Conservation (phyloP, 35 echinoderm and acorn worm genomes). For the Eucidaris tribuloides region DNA sequence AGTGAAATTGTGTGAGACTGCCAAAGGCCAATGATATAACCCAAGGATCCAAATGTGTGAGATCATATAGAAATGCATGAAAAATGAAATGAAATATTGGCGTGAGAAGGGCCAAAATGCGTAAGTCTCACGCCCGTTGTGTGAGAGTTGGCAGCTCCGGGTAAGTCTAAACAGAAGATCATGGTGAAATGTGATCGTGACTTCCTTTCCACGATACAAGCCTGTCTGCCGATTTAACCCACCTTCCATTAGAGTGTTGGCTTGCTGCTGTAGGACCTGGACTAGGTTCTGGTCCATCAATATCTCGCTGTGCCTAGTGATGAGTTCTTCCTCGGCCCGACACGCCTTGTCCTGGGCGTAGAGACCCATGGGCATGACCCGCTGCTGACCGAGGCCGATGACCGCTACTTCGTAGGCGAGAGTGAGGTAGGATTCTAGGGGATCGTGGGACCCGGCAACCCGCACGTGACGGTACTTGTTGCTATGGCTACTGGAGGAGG, state of each 20-base stretch:
- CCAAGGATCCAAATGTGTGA: too few relatives aligned
- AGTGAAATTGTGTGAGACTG: too few relatives aligned
- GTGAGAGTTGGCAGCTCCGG: too few relatives aligned
- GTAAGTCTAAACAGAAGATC: too few relatives aligned
- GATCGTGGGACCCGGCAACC: constrained; percentile 58
- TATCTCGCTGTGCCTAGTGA: constrained; percentile 87
- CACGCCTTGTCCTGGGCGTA: constrained; percentile 98
- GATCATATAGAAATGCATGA: too few relatives aligned
- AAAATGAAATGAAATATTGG: too few relatives aligned
- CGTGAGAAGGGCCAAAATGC: too few relatives aligned
- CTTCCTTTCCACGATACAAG: too few relatives aligned
- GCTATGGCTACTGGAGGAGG: constrained; percentile 32
- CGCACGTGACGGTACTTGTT: constrained; percentile 66
- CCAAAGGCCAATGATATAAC: too few relatives aligned
- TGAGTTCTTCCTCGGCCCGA: constrained; percentile 92
- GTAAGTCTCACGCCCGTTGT: too few relatives aligned
- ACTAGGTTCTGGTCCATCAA: constrained; percentile 82
- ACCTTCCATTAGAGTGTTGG: constrained; percentile 89
- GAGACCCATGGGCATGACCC: constrained; percentile 94
- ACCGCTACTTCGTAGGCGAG: constrained; percentile 89
- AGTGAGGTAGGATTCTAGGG: constrained; percentile 83
- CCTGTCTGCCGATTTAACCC: too few relatives aligned
- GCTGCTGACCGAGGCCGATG: constrained; percentile 90
- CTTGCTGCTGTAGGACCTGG: constrained; percentile 90
- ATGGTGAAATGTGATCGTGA: too few relatives aligned